These are phyloP conservation scores for Cryptocheilus praepositus DNA, from an alignment of 2,888 invertebrate genomes.

Conservation along the genomic window DNA sequence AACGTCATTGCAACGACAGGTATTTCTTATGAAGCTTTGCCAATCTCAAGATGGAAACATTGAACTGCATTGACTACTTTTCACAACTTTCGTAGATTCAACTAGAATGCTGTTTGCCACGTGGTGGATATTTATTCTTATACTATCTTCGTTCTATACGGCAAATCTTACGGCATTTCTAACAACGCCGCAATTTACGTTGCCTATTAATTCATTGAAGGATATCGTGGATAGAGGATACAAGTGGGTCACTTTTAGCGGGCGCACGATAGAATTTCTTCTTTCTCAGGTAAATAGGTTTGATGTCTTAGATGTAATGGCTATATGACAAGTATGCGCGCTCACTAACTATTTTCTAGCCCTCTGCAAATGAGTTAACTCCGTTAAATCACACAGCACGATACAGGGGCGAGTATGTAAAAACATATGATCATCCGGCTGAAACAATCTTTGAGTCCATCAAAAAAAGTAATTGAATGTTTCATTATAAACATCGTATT, in stretches of 20 bases:
- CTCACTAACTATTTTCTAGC: slow-evolving; percentile 21
- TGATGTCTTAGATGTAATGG: too few species aligned
- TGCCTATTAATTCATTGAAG: slow-evolving; percentile 83
- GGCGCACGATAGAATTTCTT: slow-evolving; percentile 78
- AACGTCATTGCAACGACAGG: slow-evolving; percentile 87
- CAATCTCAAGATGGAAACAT: background rate
- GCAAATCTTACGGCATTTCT: slow-evolving; percentile 93
- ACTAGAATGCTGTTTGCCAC: slow-evolving; percentile 90
- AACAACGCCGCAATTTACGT: slow-evolving; percentile 88
- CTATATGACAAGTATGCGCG: too few species aligned
- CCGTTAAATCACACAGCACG: slow-evolving; percentile 29
- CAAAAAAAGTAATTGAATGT: slow-evolving; percentile 26
- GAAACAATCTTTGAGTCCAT: slow-evolving; percentile 33
- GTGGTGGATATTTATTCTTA: slow-evolving; percentile 94
- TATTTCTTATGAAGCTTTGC: slow-evolving; percentile 64
- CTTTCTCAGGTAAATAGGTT: slow-evolving; percentile 41
- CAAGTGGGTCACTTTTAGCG: slow-evolving; percentile 83
- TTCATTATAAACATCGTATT: background rate
- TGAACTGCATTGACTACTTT: background rate
- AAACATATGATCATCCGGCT: slow-evolving; percentile 32
- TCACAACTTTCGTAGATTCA: slow-evolving; percentile 80
- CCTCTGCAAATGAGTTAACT: slow-evolving; percentile 31
- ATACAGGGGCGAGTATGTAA: slow-evolving; percentile 20
- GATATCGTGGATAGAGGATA: slow-evolving; percentile 82
- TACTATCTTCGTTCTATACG: slow-evolving; percentile 92